phyloP scores from a whole-genome alignment of 2,888 invertebrate species.

The Melanargia galathea region DNA sequence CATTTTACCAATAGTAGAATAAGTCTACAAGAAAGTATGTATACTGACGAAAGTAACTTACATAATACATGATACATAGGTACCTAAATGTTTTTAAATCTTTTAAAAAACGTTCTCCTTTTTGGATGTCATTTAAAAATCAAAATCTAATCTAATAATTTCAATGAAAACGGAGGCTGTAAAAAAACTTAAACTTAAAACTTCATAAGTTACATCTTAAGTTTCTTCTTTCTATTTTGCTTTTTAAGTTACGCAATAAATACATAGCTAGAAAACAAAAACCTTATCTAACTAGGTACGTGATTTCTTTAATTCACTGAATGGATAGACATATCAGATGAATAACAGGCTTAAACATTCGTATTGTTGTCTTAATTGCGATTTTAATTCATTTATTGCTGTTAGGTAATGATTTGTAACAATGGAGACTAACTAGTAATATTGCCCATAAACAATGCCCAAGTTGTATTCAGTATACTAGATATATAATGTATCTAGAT shows the following conservation, averaged over 20 bases:
- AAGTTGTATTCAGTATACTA: neutral
- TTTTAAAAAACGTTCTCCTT: too few species aligned
- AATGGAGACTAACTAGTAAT: conserved; percentile 3
- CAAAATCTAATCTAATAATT: too few species aligned
- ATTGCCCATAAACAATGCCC: neutral
- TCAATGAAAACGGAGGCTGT: too few species aligned
- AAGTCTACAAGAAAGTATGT: too few species aligned
- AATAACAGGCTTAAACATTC: conserved; percentile 14
- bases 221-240: neutral
- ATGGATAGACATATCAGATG: conserved; percentile 10
- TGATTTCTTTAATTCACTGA: conserved; percentile 6
- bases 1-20: too few species aligned
- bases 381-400: conserved; percentile 18
- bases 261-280: conserved; percentile 4
- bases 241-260: neutral
- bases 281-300: neutral
- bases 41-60: too few species aligned
- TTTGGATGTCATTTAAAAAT: too few species aligned
- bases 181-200: neutral
- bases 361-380: conserved; percentile 20
- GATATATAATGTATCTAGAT: conserved; percentile 1
- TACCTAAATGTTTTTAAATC: too few species aligned
- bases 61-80: too few species aligned
- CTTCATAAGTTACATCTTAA: neutral
- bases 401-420: conserved; percentile 17